phyloP scores from a whole-genome alignment of 2,888 invertebrate species.

The Mayetiola destructor region DNA sequence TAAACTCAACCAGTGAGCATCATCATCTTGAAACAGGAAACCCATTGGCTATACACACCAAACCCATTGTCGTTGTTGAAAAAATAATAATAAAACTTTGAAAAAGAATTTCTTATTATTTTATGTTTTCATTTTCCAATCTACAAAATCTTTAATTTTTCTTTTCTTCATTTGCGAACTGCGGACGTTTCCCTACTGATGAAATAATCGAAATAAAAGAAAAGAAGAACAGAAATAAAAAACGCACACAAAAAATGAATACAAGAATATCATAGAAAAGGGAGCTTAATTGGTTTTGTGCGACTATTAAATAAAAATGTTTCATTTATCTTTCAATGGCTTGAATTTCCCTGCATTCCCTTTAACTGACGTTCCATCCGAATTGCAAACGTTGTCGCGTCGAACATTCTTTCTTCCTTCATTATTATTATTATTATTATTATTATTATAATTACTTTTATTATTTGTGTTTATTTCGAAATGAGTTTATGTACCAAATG shows the following conservation, averaged over 20 bases:
- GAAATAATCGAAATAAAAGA: not conserved
- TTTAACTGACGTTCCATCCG: not conserved
- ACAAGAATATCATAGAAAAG: no score
- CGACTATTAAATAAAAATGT: conserved; percentile 12
- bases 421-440: no score
- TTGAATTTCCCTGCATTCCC: no score
- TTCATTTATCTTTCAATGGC: not conserved
- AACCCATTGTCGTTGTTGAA: no score
- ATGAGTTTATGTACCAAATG: not conserved
- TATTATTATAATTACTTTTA: not conserved
- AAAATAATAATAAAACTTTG: not conserved
- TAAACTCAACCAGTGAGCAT: conserved; percentile 7
- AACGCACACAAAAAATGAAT: not conserved
- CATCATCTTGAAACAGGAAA: conserved; percentile 3
- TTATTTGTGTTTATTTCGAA: conserved; percentile 5
- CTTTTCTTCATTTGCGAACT: not conserved
- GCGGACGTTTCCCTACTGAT: not conserved
- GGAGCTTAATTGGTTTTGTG: conserved; percentile 11
- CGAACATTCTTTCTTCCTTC: no score
- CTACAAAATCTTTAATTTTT: not conserved
- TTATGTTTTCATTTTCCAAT: not conserved
- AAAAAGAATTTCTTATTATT: not conserved
- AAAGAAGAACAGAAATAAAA: not conserved
- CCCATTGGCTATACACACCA: not conserved
- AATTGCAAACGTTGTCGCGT: no score